These are phyloP conservation scores for Tyto alba DNA, from an alignment of 2,113 vertebrate genomes.

Conservation along the genomic window DNA sequence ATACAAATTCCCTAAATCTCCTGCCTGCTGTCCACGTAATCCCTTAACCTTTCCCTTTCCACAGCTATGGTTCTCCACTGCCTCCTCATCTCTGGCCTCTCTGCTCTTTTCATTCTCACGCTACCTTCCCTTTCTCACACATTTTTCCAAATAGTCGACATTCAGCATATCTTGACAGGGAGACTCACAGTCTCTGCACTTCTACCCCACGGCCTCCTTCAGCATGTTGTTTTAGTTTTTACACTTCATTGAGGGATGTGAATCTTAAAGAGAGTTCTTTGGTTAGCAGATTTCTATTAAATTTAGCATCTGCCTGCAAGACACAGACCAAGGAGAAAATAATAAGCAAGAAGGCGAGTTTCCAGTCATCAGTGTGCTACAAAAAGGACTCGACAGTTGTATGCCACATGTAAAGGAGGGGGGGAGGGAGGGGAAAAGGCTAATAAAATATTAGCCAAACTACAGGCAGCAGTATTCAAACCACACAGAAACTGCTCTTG, in stretches of 20 bases:
- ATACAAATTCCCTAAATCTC: conserved; percentile 67
- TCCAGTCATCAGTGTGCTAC: neutral
- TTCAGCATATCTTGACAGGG: neutral
- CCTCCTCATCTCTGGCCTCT: neutral
- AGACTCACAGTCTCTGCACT: neutral
- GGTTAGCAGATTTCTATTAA: neutral
- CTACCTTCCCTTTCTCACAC: neutral
- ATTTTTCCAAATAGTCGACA: neutral
- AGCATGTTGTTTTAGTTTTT: neutral
- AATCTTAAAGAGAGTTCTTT: conserved; percentile 20
- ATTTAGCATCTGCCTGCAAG: neutral
- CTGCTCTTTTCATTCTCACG: neutral
- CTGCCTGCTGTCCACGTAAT: conserved; percentile 20
- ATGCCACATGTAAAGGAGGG: neutral
- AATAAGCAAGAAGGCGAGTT: neutral
- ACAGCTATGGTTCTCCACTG: neutral
- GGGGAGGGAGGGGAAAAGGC: too few species aligned
- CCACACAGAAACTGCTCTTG: neutral
- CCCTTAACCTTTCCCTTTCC: conserved; percentile 28
- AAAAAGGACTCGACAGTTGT: neutral
- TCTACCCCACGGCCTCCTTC: neutral
- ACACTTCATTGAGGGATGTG: neutral
- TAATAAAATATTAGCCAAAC: neutral
- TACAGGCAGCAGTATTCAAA: neutral
- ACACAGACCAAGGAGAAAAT: neutral